phyloP scores from a whole-genome alignment of 2,888 invertebrate species.

The Eulithis prunata region DNA sequence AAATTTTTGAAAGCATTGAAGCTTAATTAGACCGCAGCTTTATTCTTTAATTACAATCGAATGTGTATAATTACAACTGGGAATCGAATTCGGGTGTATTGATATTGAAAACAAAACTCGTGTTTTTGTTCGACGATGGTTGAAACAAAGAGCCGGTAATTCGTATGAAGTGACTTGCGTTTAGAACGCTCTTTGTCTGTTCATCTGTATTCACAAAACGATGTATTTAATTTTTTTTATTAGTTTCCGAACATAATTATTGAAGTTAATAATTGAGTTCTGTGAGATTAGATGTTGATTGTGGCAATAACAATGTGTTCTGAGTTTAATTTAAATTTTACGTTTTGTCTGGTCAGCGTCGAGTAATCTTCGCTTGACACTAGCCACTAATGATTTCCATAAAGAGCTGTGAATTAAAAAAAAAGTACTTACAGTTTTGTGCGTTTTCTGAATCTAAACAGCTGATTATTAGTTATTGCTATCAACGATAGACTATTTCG shows the following conservation, averaged over 20 bases:
- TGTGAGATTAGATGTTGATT: conserved; percentile 62
- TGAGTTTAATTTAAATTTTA: conserved; percentile 56
- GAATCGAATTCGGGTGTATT: conserved; percentile 65
- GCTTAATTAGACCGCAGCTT: conserved; percentile 70
- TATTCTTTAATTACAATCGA: conserved; percentile 64
- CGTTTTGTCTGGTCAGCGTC: conserved; percentile 47
- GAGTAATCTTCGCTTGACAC: conserved; percentile 41
- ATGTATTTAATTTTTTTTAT: conserved; percentile 61
- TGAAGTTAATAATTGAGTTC: conserved; percentile 72
- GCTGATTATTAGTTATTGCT: no score
- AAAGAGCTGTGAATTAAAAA: conserved; percentile 47
- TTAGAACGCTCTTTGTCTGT: conserved; percentile 70
- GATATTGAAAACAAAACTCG: conserved; percentile 63
- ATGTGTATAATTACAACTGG: conserved; percentile 69
- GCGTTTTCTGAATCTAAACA: no score
- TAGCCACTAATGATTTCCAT: conserved; percentile 57
- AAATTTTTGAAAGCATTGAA: conserved; percentile 52
- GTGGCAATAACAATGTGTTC: conserved; percentile 50
- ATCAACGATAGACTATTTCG: no score
- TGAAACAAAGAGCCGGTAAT: conserved; percentile 79
- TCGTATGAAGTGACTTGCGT: conserved; percentile 83
- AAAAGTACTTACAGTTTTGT: conserved; percentile 18
- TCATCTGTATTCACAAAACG: conserved; percentile 70
- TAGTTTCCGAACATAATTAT: conserved; percentile 68
- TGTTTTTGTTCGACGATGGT: conserved; percentile 71